Conservation (phyloP, 1,140 invertebrate species). For the Zaprionus capensis region DNA sequence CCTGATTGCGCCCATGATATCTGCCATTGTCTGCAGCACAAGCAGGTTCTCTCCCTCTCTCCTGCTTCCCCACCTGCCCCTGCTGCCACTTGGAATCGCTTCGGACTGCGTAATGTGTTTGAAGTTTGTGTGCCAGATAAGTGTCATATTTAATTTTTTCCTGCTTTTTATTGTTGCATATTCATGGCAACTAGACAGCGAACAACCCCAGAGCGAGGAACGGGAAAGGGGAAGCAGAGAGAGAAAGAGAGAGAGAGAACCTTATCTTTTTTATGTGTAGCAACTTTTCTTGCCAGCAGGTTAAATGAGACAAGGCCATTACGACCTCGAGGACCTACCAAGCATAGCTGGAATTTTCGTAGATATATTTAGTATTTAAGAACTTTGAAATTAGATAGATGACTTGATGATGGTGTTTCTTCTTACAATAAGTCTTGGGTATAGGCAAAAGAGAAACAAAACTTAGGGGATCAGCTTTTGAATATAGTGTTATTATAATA, state of each 20-base stretch:
- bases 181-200: slow-evolving; percentile 46
- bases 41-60: background rate
- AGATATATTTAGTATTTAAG: background rate
- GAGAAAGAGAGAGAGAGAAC: background rate
- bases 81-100: background rate
- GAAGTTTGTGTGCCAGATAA: slow-evolving; percentile 69
- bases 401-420: background rate
- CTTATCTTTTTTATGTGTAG: slow-evolving; percentile 76
- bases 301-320: slow-evolving; percentile 25
- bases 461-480: too few relatives aligned
- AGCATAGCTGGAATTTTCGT: background rate
- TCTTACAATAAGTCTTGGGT: too few relatives aligned
- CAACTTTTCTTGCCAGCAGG: slow-evolving; percentile 55
- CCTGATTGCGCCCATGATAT: slow-evolving; percentile 69
- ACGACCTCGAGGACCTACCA: slow-evolving; percentile 14
- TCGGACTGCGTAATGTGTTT: slow-evolving; percentile 46
- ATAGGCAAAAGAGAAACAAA: too few relatives aligned
- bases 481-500: too few relatives aligned
- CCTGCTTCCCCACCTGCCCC: background rate
- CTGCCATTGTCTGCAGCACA: slow-evolving; percentile 61
- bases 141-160: slow-evolving; percentile 74
- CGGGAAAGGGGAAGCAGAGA: background rate
- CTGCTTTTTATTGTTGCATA: slow-evolving; percentile 75
- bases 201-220: background rate
- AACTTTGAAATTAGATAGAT: background rate